A percentile compares a stretch with the other conserved stretches of the same genome.
These are phyloP conservation scores for Corythoichthys intestinalis DNA, from an alignment of 2,113 vertebrate genomes.

Conservation along the genomic window DNA sequence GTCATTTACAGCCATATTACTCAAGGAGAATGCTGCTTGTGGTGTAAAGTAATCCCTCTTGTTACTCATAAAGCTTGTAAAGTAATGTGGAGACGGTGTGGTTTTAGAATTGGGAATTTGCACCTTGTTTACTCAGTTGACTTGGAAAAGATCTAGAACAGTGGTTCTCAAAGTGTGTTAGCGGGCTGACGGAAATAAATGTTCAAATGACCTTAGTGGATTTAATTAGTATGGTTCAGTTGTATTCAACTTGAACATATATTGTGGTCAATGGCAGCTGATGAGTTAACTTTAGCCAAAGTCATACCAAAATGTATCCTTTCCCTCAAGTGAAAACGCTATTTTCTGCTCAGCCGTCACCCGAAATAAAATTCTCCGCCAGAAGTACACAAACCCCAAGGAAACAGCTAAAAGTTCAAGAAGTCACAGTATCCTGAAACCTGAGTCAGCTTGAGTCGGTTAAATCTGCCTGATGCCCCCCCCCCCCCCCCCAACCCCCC, in stretches of 20 bases:
- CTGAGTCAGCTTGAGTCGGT: slow-evolving; percentile 32
- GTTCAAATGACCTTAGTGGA: too few relatives aligned
- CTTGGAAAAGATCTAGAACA: background rate
- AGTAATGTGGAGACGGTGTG: background rate
- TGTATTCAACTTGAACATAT: too few relatives aligned
- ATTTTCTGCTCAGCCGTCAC: slow-evolving; percentile 51
- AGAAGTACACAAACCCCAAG: slow-evolving; percentile 38
- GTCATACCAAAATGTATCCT: slow-evolving; percentile 21
- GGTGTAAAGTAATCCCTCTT: slow-evolving; percentile 10
- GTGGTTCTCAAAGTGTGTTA: background rate
- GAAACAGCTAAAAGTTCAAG: slow-evolving; percentile 51
- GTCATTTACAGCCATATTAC: slow-evolving; percentile 20
- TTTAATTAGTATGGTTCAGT: too few relatives aligned
- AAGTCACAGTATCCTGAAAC: slow-evolving; percentile 59
- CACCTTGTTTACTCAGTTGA: background rate
- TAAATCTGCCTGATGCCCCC: slow-evolving; percentile 46
- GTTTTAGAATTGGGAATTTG: background rate
- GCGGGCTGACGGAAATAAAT: too few relatives aligned
- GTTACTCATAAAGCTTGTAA: slow-evolving; percentile 5
- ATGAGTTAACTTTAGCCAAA: too few relatives aligned
- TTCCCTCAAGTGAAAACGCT: slow-evolving; percentile 7
- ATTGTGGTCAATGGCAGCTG: too few relatives aligned
- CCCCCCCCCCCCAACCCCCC: slow-evolving; percentile 12
- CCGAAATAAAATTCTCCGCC: slow-evolving; percentile 28
- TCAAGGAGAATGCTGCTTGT: slow-evolving; percentile 16